phyloP scores from a whole-genome alignment of 2,113 vertebrate species.

The Sinosuthora webbiana region DNA sequence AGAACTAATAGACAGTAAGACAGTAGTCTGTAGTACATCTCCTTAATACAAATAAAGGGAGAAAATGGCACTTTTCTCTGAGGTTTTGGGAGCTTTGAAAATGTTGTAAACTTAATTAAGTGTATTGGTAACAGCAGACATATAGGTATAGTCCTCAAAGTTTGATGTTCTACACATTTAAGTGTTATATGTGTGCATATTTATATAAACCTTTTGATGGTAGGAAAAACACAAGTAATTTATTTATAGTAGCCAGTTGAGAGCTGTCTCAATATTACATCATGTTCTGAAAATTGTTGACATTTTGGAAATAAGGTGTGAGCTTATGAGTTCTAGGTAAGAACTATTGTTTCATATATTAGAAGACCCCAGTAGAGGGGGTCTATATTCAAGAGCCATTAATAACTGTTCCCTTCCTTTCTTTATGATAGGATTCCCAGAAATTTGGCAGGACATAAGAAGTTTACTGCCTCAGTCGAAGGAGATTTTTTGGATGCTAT shows the following conservation, averaged over 20 bases:
- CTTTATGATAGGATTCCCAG: background rate
- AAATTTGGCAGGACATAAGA: background rate
- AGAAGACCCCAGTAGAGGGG: background rate
- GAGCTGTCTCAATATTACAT: background rate
- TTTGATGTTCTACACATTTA: background rate
- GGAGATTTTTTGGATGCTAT: background rate
- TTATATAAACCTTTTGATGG: background rate
- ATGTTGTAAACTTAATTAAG: background rate
- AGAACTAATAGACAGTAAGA: background rate
- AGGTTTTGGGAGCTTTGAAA: background rate
- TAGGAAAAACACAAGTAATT: background rate
- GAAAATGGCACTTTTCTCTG: background rate
- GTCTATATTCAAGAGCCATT: background rate
- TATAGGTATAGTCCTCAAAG: background rate
- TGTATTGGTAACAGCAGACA: background rate
- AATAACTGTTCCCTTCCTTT: background rate
- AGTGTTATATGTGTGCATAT: background rate
- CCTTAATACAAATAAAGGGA: background rate
- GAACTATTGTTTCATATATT: background rate
- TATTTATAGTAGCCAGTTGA: background rate
- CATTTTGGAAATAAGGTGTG: background rate
- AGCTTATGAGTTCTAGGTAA: background rate
- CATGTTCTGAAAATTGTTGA: background rate
- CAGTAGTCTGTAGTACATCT: background rate
- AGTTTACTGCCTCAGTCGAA: background rate